Evolutionary conservation across 1,140 invertebrate genomes (phyloP).

Genomic region (Gryllus bimaculatus): DNA sequence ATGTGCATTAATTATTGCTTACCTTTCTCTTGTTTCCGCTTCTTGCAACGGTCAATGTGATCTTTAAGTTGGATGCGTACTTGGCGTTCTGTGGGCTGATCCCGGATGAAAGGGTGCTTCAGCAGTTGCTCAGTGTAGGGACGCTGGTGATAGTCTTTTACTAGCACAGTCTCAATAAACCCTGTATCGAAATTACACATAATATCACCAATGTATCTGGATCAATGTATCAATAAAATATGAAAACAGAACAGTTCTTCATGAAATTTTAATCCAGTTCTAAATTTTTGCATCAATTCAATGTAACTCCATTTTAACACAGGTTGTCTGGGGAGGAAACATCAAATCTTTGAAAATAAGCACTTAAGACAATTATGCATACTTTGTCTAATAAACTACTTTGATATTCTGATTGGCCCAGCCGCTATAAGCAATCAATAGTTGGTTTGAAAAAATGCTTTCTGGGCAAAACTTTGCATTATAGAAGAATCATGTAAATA

Average conservation of each 20-base stretch:
- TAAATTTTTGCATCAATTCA: not conserved
- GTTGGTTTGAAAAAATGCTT: no score
- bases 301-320: not conserved
- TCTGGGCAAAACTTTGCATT: no score
- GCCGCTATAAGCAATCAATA: no score
- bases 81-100: constrained; percentile 96
- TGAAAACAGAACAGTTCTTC: not conserved
- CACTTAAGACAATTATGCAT: no score
- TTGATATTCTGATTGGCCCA: no score
- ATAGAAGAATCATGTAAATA: no score
- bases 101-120: constrained; percentile 94
- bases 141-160: constrained; percentile 96
- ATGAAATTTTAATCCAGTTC: not conserved
- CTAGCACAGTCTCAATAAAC: constrained; percentile 79
- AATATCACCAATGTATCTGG: no score
- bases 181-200: constrained; percentile 24
- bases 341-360: no score
- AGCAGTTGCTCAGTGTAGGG: constrained; percentile 96
- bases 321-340: no score
- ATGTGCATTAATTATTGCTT: not conserved
- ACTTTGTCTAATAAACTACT: no score
- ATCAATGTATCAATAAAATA: no score
- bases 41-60: constrained; percentile 96
- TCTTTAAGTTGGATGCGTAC: constrained; percentile 97
- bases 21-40: constrained; percentile 78